Evolutionary conservation across 2,797 vertebrate species (phyloP).

Genomic region (Geotrypetes seraphini): DNA sequence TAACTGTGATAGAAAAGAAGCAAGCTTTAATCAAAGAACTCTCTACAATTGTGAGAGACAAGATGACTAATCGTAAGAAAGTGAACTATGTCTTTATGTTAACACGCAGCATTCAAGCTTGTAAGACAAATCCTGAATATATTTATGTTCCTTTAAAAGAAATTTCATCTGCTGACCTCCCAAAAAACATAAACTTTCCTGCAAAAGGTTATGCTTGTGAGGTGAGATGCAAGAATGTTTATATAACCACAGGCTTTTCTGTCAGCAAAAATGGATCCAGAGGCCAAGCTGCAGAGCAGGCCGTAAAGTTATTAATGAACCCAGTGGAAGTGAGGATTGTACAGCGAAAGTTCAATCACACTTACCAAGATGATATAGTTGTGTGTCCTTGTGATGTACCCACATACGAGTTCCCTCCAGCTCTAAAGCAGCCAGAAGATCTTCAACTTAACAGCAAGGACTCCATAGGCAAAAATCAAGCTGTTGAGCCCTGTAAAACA

Average conservation of each 20-base stretch:
- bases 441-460: slow-evolving; percentile 38
- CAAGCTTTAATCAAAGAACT: slow-evolving; percentile 74
- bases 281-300: slow-evolving; percentile 82
- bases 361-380: slow-evolving; percentile 72
- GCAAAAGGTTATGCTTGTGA: slow-evolving; percentile 89
- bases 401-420: slow-evolving; percentile 69
- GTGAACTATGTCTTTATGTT: slow-evolving; percentile 89
- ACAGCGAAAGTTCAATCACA: slow-evolving; percentile 69
- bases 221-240: slow-evolving; percentile 85
- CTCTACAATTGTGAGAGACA: slow-evolving; percentile 63
- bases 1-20: slow-evolving; percentile 64
- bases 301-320: slow-evolving; percentile 80
- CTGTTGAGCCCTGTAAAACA: slow-evolving; percentile 54
- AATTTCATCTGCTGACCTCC: slow-evolving; percentile 77
- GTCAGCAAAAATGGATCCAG: slow-evolving; percentile 89
- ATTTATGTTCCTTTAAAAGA: slow-evolving; percentile 88
- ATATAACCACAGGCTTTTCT: slow-evolving; percentile 85
- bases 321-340: slow-evolving; percentile 76
- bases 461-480: slow-evolving; percentile 47
- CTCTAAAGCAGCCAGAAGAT: slow-evolving; percentile 79
- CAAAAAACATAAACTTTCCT: slow-evolving; percentile 79
- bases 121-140: slow-evolving; percentile 93
- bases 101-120: slow-evolving; percentile 89
- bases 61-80: slow-evolving; percentile 59
- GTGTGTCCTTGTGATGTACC: slow-evolving; percentile 69